Base-by-base conservation (phyloP, 1,140 invertebrate genomes). In the Drosophila kanapiae region DNA sequence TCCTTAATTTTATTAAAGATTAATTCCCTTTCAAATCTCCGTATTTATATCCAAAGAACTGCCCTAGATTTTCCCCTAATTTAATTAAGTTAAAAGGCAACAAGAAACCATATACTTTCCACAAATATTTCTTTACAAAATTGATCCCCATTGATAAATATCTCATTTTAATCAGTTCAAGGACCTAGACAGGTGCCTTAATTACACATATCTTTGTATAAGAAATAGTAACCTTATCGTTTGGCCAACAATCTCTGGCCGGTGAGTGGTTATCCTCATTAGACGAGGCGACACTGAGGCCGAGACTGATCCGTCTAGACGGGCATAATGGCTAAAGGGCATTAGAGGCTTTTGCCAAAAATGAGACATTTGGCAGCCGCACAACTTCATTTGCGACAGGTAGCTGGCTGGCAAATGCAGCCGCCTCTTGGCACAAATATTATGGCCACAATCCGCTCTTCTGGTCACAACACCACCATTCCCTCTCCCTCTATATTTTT, bases 371-470 rank as follows among this genome's bases (percentile, higher is more conserved):
- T 79, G 35, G 51, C 67, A 47, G 82, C 53, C 53, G 48, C 45
- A 85, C 84, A 83, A 77, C 80, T 86, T 86, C 75, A 86, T 86
- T 86, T 65, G 14, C 61, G 13, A 59, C 67, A 64, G 70, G 74
- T 84, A 82, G 70, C 16, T 45, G 14, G 23, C 40, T 48, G 67
- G 61, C 37, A 43, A 45, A 11, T 61, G 56, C 62, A 64, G 62
- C 62, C 56, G 31, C 53, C 40, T 60, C 27, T 31, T 27, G 43
- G 78, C 78, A 71, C 80, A 88, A 88, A 88, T 88, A 90, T 88
- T 88, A 85, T 88, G 70, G 81, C 85, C 84, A 90, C 84, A 88
- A 90, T 61, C 69, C 63, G 45, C 68, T 78, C 45, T 72, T 72
- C 69, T 77, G 64, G 70, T 75, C 74, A 69, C 75, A 79, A 57